Conservation (phyloP, 2,797 vertebrate genomes). For the Coreius guichenoti region DNA sequence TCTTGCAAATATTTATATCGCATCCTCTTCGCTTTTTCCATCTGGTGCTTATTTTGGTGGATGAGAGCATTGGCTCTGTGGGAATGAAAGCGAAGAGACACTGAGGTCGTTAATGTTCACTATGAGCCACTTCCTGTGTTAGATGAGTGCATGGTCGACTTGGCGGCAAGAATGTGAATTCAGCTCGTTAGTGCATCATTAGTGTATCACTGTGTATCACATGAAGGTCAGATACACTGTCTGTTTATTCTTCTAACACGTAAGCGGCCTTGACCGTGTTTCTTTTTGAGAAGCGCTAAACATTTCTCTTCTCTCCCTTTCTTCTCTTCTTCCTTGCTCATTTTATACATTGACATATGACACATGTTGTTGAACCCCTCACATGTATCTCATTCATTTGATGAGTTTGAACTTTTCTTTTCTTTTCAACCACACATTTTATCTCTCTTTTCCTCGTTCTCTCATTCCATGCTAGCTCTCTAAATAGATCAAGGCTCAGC, state of each 20-base stretch:
- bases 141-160: constrained; percentile 21
- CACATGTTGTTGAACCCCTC: background rate
- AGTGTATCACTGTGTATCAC: constrained; percentile 51
- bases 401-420: constrained; percentile 19
- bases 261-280: constrained; percentile 13
- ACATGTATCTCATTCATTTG: background rate
- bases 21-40: constrained; percentile 25
- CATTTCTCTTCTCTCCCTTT: constrained; percentile 47
- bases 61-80: background rate
- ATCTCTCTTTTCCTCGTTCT: background rate
- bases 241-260: constrained; percentile 43
- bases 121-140: constrained; percentile 35
- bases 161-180: constrained; percentile 48
- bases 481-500: constrained; percentile 76
- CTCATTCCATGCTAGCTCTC: constrained; percentile 68
- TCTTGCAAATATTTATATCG: constrained; percentile 45
- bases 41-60: constrained; percentile 21
- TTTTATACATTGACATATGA: constrained; percentile 23
- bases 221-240: constrained; percentile 12
- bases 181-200: constrained; percentile 53
- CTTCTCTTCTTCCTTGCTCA: constrained; percentile 24
- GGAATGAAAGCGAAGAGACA: constrained; percentile 36
- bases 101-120: constrained; percentile 10
- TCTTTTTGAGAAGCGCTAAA: constrained; percentile 46
- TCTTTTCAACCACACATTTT: constrained; percentile 11